A percentile compares a stretch with the other conserved stretches of the same genome.
phyloP scores from a whole-genome alignment of 2,113 vertebrate genomes.

The Montifringilla adamsi region DNA sequence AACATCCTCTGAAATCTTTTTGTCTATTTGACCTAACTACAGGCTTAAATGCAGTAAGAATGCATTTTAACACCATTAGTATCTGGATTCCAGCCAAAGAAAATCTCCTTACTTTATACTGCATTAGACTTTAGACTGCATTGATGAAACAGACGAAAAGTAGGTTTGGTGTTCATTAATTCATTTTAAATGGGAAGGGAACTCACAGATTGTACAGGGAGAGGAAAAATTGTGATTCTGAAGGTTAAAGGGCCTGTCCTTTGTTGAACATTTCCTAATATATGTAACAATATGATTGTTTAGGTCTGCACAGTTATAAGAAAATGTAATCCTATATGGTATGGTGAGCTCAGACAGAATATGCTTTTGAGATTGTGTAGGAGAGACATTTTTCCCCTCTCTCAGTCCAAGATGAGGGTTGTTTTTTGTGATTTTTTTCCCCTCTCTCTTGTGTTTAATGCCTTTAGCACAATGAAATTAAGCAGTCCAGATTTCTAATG shows the following conservation, averaged over 20 bases:
- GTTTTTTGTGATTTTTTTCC: background rate
- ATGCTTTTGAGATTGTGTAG: background rate
- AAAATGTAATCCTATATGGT: background rate
- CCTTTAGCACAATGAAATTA: constrained; percentile 47
- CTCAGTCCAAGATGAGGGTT: background rate
- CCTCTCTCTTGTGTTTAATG: background rate
- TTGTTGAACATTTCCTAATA: background rate
- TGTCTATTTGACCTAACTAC: constrained; percentile 74
- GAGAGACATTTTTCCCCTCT: background rate
- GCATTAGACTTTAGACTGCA: constrained; percentile 26
- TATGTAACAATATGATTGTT: background rate
- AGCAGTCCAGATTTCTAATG: constrained; percentile 65
- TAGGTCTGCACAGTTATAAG: background rate
- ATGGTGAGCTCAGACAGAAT: background rate
- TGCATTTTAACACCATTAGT: constrained; percentile 72
- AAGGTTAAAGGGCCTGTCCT: constrained; percentile 29
- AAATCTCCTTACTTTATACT: constrained; percentile 63
- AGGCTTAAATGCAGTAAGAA: constrained; percentile 71
- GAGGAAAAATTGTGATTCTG: background rate
- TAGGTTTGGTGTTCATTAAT: constrained; percentile 62
- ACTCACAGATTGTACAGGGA: constrained; percentile 10
- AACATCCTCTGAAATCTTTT: constrained; percentile 71
- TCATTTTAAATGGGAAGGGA: constrained; percentile 66
- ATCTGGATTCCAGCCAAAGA: constrained; percentile 73
- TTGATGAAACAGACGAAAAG: constrained; percentile 67